Base-by-base conservation (phyloP, 2,113 vertebrate genomes). In the Cettia cetti region DNA sequence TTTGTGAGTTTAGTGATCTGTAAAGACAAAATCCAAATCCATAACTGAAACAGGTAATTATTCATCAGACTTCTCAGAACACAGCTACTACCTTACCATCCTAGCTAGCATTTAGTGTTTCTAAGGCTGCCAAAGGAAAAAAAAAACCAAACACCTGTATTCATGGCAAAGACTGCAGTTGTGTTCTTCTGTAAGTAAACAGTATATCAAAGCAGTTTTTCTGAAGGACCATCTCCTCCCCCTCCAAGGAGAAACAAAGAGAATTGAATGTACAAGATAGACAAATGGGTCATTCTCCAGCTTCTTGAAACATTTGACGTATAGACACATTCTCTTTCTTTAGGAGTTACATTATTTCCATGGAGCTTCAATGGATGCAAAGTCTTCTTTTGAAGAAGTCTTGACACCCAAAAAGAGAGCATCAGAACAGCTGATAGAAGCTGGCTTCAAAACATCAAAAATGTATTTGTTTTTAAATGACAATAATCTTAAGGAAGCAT, bases 1-100 rank as follows among this genome's bases (percentile, higher is more conserved):
- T 99, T 99, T 30, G 98, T 93, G 3, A 99, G 98, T 90, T 99
- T 99, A 5, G 99, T 99, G 80, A 99, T 98, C 99, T 99, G 96
- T 11, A 83, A 86, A 89, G 56, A 81, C 79, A 81, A 69, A 95
- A 60, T 0, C 35, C 5, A 81, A 88, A 80, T 54, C 37, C 0
- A 0, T 50, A 90, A 23, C 4, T 35, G 23, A 84, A 71, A 56
- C 1, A 10, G 26, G 3, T 13, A n/a, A 66, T 59, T 59, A 49
- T 40, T 71, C n/a, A 68, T 54, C 42, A 68, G 22, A 52, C 22
- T 81, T 50, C 45, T 35, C 11, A 44, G 57, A 37, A 80, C 12
- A 47, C 19, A 72, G 15, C 28, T 85, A 63, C 28, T 39, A 70
- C 31, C 23, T n/a, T 22, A 74, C 19, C 22, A 63, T 45, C 21